phyloP scores from a whole-genome alignment of 2,113 vertebrate genomes.

The Ailurus styani region DNA sequence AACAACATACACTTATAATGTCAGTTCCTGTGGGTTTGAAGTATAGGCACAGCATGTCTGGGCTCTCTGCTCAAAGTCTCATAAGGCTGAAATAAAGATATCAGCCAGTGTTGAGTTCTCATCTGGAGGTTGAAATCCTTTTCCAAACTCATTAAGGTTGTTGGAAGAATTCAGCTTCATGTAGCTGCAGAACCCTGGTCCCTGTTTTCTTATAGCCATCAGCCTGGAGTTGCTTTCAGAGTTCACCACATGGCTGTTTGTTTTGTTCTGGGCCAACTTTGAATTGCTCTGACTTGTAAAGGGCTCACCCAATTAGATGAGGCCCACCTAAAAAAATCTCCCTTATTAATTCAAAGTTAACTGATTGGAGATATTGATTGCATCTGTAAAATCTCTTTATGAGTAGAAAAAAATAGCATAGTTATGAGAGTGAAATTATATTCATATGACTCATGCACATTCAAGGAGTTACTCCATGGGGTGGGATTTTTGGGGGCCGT shows the following conservation, averaged over 20 bases:
- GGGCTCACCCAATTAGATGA: not conserved
- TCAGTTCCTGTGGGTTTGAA: not conserved
- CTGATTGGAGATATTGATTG: not conserved
- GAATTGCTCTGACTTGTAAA: not conserved
- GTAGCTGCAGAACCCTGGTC: not conserved
- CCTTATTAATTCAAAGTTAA: not conserved
- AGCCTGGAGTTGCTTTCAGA: not conserved
- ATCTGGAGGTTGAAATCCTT: not conserved
- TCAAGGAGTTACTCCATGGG: not conserved
- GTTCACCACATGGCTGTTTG: not conserved
- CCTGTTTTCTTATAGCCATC: not conserved
- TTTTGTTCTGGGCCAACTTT: not conserved
- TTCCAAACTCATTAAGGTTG: not conserved
- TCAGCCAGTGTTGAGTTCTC: not conserved
- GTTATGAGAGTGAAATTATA: not conserved
- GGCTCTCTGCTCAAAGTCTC: not conserved
- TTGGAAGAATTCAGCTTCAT: not conserved
- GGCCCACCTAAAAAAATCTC: not conserved
- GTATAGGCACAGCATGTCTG: not conserved
- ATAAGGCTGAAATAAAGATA: not conserved
- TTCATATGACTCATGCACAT: not conserved
- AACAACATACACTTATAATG: not conserved
- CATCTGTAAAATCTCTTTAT: not conserved
- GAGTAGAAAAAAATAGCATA: not conserved
- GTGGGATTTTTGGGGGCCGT: not conserved